These are phyloP conservation scores for Ancistrus triradiatus DNA, from an alignment of 2,113 vertebrate species.

Conservation along the genomic window DNA sequence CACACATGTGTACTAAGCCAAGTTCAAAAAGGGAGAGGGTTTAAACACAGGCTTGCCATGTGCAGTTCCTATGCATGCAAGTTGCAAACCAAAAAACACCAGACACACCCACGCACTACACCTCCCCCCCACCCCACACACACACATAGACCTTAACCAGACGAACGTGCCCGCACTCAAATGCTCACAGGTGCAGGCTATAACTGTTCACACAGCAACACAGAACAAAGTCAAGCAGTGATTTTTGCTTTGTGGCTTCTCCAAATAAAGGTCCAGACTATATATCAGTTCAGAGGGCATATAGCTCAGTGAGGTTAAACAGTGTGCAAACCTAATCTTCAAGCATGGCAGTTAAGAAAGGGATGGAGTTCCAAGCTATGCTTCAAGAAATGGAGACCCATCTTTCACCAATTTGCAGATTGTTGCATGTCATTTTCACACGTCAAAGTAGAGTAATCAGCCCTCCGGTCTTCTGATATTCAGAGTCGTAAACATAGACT, in stretches of 20 bases:
- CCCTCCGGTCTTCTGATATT: no score
- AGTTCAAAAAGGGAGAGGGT: no score
- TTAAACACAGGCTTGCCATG: no score
- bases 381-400: no score
- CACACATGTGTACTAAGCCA: neutral
- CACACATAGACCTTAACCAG: constrained; percentile 12
- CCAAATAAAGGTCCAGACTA: constrained; percentile 28
- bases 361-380: no score
- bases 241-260: constrained; percentile 14
- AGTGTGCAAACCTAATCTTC: neutral
- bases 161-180: constrained; percentile 13
- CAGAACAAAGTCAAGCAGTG: constrained; percentile 9
- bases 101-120: constrained; percentile 4
- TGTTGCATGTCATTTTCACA: no score
- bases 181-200: constrained; percentile 25
- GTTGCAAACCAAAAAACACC: no score
- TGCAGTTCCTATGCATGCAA: no score
- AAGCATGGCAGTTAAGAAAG: neutral
- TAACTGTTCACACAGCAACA: constrained; percentile 7
- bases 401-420: no score
- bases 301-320: constrained; percentile 3
- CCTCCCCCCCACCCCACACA: neutral
- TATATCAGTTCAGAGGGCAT: constrained; percentile 13
- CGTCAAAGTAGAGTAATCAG: no score
- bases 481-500: no score